phyloP scores from a whole-genome alignment of 2,888 invertebrate species.

The Thymelicus sylvestris region DNA sequence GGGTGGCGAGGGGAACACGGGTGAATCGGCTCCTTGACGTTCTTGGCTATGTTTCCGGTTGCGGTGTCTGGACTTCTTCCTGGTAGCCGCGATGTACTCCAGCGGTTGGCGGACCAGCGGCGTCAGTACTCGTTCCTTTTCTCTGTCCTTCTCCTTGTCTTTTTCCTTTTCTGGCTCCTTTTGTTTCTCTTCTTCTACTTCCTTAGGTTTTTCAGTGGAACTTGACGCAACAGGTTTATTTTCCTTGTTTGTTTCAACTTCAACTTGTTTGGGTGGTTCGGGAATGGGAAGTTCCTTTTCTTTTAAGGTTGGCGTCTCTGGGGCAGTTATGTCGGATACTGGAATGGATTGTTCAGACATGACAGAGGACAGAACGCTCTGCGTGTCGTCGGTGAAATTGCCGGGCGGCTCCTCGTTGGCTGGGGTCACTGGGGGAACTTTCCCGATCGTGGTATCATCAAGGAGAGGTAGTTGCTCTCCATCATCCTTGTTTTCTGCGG shows the following conservation, averaged over 20 bases:
- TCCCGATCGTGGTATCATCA: constrained; percentile 86
- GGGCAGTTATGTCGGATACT: constrained; percentile 87
- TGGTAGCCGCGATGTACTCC: constrained; percentile 89
- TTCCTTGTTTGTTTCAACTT: constrained; percentile 63
- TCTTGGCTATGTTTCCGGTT: constrained; percentile 86
- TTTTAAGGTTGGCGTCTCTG: constrained; percentile 82
- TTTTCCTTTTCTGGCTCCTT: constrained; percentile 55
- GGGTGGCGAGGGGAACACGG: constrained; percentile 88
- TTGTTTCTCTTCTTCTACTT: constrained; percentile 53
- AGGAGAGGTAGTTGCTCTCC: constrained; percentile 90
- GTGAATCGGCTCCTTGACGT: constrained; percentile 88
- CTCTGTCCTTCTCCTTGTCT: constrained; percentile 61
- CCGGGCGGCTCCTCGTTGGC: constrained; percentile 87
- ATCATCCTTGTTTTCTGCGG: constrained; percentile 92
- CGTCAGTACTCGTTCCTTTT: constrained; percentile 83
- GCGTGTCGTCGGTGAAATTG: constrained; percentile 88
- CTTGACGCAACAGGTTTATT: constrained; percentile 63
- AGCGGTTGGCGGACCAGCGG: constrained; percentile 89
- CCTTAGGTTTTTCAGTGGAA: constrained; percentile 61
- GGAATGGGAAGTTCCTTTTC: constrained; percentile 65
- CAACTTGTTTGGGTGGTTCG: constrained; percentile 52
- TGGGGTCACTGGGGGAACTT: constrained; percentile 89
- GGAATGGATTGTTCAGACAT: constrained; percentile 90
- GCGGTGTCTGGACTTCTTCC: constrained; percentile 88
- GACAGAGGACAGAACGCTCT: constrained; percentile 90